Evolutionary conservation across 2,113 vertebrate genomes (phyloP).

Genomic region (Zosterops japonicus): DNA sequence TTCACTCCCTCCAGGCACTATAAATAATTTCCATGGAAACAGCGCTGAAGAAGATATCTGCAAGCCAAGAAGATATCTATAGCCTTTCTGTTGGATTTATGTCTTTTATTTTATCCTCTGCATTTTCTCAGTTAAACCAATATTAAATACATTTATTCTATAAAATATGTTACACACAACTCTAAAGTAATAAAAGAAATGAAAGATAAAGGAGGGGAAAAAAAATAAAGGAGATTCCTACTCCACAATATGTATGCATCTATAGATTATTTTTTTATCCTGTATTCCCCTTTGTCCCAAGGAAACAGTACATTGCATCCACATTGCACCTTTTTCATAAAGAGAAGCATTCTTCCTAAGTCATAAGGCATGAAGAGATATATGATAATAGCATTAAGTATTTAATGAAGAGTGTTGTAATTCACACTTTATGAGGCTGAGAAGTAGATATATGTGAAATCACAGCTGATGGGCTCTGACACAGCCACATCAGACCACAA

Average conservation of each 20-base stretch:
- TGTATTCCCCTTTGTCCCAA: not conserved
- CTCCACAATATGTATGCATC: not conserved
- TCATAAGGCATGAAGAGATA: not conserved
- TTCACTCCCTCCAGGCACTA: conserved; percentile 59
- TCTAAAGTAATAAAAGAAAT: not conserved
- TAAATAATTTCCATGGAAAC: conserved; percentile 83
- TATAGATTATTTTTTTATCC: not conserved
- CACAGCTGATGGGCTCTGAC: not conserved
- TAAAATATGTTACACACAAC: not conserved
- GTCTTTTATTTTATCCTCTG: not conserved
- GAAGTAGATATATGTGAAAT: not conserved
- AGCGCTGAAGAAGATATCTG: conserved; percentile 62
- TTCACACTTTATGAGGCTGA: not conserved
- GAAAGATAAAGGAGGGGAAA: not conserved
- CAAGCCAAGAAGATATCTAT: conserved; percentile 59
- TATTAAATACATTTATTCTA: conserved; percentile 11
- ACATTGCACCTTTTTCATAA: not conserved
- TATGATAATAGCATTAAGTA: not conserved
- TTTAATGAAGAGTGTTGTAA: not conserved
- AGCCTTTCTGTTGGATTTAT: conserved; percentile 48
- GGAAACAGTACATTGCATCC: not conserved
- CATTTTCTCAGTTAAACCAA: conserved; percentile 33
- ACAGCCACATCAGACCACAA: not conserved
- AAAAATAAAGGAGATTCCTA: not conserved
- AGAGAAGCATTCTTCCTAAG: not conserved